phyloP scores from a whole-genome alignment of 2,797 vertebrate genomes.

The Petrocephalus schoutedeni region DNA sequence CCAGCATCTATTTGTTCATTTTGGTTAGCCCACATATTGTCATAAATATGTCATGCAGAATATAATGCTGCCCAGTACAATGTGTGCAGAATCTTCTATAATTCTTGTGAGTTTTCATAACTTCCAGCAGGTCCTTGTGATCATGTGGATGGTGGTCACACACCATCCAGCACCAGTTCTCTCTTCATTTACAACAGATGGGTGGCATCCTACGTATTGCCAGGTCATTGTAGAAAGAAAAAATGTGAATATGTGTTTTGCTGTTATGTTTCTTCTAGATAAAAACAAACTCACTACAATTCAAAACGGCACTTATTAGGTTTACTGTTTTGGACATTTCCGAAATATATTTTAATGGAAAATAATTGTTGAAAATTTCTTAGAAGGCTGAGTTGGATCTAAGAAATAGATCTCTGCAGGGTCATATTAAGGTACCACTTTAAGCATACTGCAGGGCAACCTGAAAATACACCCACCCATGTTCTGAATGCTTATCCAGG shows the following conservation, averaged over 20 bases:
- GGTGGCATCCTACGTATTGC: neutral
- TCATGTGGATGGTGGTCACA: neutral
- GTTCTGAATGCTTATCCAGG: neutral
- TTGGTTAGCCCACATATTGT: slow-evolving; percentile 7
- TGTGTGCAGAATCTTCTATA: slow-evolving; percentile 9
- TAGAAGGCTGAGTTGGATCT: neutral
- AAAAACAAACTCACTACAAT: neutral
- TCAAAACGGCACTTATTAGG: neutral
- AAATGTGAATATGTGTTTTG: neutral
- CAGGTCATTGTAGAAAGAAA: neutral
- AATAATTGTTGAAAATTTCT: neutral
- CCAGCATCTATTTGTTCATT: neutral
- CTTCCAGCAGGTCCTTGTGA: neutral
- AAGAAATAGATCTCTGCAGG: neutral
- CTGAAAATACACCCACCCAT: neutral
- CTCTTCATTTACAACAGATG: neutral
- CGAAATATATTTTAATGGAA: neutral
- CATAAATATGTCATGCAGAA: slow-evolving; percentile 4
- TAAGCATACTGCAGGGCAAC: neutral
- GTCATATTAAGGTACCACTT: neutral
- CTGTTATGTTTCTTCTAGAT: neutral
- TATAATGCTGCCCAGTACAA: neutral
- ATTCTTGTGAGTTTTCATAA: neutral
- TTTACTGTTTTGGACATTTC: neutral
- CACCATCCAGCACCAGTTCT: neutral